A percentile compares a stretch with the other conserved stretches of the same genome.
Evolutionary conservation across 2,888 invertebrate species (phyloP).

Genomic region (Drosophila borealis): DNA sequence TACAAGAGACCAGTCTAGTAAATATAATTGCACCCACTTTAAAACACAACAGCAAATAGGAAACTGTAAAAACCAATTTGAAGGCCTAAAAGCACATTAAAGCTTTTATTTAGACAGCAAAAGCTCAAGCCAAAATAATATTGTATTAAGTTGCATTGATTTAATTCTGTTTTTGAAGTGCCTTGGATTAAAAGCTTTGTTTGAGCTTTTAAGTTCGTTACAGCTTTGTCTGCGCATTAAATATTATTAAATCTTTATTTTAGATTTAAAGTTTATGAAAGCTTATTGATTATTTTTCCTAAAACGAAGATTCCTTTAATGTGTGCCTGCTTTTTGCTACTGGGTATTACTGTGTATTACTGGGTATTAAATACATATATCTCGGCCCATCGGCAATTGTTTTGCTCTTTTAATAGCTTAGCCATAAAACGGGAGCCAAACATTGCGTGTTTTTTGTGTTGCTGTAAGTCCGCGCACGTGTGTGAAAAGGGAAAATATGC

Average conservation of each 20-base stretch:
- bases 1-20: too few relatives aligned
- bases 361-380: constrained; percentile 19
- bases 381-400: constrained; percentile 39
- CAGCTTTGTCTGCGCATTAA: too few relatives aligned
- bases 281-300: neutral
- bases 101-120: neutral
- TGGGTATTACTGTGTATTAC: too few relatives aligned
- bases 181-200: too few relatives aligned
- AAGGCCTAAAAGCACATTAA: neutral
- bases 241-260: neutral
- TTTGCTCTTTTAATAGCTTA: constrained; percentile 27
- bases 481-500: constrained; percentile 38
- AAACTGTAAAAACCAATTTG: neutral
- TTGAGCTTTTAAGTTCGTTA: too few relatives aligned
- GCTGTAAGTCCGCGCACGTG: constrained; percentile 35
- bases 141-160: too few relatives aligned
- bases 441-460: constrained; percentile 23
- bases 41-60: too few relatives aligned
- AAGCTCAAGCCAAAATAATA: neutral
- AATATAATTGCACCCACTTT: too few relatives aligned
- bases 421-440: constrained; percentile 33
- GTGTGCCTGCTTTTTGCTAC: neutral
- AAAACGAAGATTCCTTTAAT: neutral
- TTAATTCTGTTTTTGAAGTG: too few relatives aligned
- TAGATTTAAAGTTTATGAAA: neutral